Percentiles rank a stretch among this genome's conserved stretches.
Conservation (phyloP, 2,888 invertebrate species). For the Hydriomena furcata region DNA sequence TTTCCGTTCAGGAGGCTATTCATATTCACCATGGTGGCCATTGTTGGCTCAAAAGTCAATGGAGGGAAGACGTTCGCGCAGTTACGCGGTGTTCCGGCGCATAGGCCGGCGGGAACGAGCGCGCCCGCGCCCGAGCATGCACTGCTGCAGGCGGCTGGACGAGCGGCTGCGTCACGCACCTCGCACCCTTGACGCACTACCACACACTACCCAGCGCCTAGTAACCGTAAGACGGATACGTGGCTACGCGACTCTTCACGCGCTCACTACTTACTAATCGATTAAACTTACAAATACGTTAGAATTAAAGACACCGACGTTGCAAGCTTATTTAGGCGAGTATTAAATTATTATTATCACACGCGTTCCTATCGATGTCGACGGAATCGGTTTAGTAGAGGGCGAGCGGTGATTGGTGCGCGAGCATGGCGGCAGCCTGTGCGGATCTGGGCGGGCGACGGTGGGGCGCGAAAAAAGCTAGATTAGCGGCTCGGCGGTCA, state of each 20-base stretch:
- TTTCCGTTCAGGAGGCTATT: constrained; percentile 98
- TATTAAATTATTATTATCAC: constrained; percentile 79
- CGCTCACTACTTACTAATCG: constrained; percentile 62
- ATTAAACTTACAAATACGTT: constrained; percentile 79
- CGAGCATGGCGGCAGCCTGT: constrained; percentile 78
- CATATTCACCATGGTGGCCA: constrained; percentile 97
- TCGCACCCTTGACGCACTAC: constrained; percentile 58
- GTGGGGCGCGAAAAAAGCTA: constrained; percentile 81
- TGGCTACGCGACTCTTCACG: constrained; percentile 44
- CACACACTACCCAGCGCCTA: constrained; percentile 65
- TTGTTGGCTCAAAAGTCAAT: constrained; percentile 69
- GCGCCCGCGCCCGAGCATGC: constrained; percentile 72
- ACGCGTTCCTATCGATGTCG: constrained; percentile 82
- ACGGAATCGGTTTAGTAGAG: constrained; percentile 79
- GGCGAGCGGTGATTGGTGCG: constrained; percentile 81
- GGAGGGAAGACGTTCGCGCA: constrained; percentile 65
- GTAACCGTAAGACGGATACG: constrained; percentile 52
- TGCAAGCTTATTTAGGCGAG: constrained; percentile 82
- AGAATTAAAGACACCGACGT: constrained; percentile 81
- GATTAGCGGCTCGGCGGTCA: constrained; percentile 83
- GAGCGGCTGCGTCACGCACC: constrained; percentile 49
- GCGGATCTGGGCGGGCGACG: constrained; percentile 74
- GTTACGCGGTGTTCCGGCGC: constrained; percentile 79
- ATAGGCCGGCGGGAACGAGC: constrained; percentile 74
- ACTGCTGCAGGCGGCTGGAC: constrained; percentile 59